A percentile compares a stretch with the other conserved stretches of the same genome.
Conservation (phyloP, 2,113 vertebrate species). For the Gyps fulvus region DNA sequence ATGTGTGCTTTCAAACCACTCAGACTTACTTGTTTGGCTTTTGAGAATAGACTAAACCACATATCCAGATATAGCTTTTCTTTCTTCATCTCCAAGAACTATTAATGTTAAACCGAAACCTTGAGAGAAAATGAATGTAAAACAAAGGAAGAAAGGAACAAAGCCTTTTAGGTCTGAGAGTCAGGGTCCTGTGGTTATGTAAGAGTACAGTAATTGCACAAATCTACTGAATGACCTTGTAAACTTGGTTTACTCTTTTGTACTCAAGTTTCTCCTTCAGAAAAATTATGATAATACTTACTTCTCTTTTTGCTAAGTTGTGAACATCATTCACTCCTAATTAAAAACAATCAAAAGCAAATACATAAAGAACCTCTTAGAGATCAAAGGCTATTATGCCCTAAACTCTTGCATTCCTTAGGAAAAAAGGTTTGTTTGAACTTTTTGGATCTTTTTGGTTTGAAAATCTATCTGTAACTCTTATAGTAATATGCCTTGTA, state of each 20-base stretch:
- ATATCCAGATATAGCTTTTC: not conserved
- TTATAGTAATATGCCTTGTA: not conserved
- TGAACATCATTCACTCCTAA: not conserved
- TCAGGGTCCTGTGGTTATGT: not conserved
- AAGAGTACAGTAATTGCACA: not conserved
- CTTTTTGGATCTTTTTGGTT: not conserved
- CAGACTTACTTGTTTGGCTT: not conserved
- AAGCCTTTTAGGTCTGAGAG: not conserved
- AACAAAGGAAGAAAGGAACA: not conserved
- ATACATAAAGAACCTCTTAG: not conserved
- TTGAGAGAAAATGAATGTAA: not conserved
- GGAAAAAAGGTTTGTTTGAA: not conserved
- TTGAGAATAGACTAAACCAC: not conserved
- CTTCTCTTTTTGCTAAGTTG: not conserved
- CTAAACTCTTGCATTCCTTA: not conserved
- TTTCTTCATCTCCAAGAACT: not conserved
- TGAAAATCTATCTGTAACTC: not conserved
- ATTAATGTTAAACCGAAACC: not conserved
- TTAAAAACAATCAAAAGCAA: not conserved
- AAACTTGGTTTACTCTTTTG: not conserved
- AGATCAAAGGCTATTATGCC: not conserved
- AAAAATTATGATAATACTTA: not conserved
- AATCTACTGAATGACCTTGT: not conserved
- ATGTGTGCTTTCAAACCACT: not conserved
- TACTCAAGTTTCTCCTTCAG: not conserved